Conservation (phyloP, 2,888 invertebrate genomes). For the Limnephilus rhombicus region DNA sequence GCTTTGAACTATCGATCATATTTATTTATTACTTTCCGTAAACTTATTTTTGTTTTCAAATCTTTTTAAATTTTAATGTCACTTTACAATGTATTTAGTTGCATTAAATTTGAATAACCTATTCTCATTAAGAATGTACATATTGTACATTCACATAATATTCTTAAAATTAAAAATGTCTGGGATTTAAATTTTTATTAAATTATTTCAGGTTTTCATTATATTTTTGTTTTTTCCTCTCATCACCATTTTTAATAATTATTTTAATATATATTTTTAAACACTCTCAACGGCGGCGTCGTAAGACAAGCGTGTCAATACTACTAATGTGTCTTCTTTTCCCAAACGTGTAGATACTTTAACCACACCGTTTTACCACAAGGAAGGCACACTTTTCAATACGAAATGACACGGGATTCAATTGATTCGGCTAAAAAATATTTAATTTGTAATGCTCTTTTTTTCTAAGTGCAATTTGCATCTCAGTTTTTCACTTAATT, state of each 20-base stretch:
- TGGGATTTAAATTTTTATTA: background rate
- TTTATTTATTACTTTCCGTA: background rate
- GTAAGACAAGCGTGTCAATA: slow-evolving; percentile 11
- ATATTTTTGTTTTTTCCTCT: slow-evolving; percentile 18
- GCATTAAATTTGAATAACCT: background rate
- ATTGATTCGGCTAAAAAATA: background rate
- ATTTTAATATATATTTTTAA: background rate
- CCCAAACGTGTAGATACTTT: background rate
- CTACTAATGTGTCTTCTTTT: background rate
- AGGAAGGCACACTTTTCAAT: background rate
- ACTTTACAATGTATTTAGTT: background rate
- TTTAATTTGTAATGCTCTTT: too few relatives aligned
- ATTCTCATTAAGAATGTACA: background rate
- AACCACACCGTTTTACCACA: background rate
- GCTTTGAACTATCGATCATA: background rate
- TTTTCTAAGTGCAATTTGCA: background rate
- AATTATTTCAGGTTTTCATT: background rate
- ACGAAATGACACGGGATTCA: background rate
- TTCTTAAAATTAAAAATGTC: background rate
- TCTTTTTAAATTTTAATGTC: background rate
- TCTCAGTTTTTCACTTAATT: background rate
- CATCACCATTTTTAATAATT: background rate
- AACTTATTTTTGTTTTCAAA: background rate
- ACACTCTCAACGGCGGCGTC: slow-evolving; percentile 36
- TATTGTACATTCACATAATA: too few relatives aligned